Percentiles rank a stretch among this genome's conserved stretches.
phyloP scores from a whole-genome alignment of 1,140 invertebrate species.

The Atta texana region DNA sequence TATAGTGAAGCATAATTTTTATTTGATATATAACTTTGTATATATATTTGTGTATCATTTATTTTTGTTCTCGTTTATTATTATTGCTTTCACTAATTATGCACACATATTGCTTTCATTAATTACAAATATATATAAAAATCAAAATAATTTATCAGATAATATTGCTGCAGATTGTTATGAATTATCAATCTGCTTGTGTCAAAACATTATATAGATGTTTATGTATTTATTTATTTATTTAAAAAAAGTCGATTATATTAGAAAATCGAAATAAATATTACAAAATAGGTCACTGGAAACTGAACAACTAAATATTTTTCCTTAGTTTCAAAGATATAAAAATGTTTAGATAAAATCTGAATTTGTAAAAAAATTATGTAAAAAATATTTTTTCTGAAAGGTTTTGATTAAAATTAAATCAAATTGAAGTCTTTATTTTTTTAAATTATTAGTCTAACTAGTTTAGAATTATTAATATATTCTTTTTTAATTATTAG shows the following conservation, averaged over 20 bases:
- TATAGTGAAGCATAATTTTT: background rate
- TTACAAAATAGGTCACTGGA: background rate
- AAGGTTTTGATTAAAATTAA: background rate
- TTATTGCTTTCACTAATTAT: background rate
- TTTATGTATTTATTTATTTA: background rate
- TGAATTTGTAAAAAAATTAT: background rate
- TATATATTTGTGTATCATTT: background rate
- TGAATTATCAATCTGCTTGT: background rate
- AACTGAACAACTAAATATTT: conserved; percentile 13
- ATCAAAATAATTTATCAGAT: conserved; percentile 21
- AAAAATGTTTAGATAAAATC: background rate
- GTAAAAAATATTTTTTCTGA: background rate
- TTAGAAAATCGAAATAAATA: background rate
- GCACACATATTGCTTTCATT: background rate
- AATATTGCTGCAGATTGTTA: conserved; percentile 5
- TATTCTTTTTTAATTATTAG: background rate
- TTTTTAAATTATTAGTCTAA: background rate
- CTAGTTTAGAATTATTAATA: background rate
- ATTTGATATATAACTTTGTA: background rate
- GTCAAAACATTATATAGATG: conserved; percentile 1
- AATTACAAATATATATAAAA: background rate
- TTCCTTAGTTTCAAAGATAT: background rate
- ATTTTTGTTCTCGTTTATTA: background rate
- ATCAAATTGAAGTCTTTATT: background rate
- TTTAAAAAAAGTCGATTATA: background rate